Evolutionary conservation across 2,888 invertebrate species (phyloP).

Genomic region (Caenorhabditis virilis): DNA sequence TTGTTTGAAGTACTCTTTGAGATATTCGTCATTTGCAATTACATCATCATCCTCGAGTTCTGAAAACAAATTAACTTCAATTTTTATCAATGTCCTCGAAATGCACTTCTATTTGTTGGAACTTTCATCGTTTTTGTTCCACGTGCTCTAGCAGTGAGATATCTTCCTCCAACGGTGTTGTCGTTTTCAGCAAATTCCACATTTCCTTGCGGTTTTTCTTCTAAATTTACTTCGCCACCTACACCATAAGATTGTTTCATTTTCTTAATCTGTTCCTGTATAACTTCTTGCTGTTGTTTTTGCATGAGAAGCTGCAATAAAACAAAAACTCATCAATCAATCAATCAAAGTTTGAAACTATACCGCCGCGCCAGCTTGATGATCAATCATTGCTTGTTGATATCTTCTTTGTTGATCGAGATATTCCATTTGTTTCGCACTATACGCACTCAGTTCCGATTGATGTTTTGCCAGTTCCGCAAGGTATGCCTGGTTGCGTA

Average conservation of each 20-base stretch:
- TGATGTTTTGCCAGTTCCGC: slow-evolving; percentile 51
- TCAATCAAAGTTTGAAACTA: neutral
- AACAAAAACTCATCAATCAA: slow-evolving; percentile 8
- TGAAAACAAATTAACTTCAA: slow-evolving; percentile 18
- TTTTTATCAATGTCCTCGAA: slow-evolving; percentile 6
- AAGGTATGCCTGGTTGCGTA: slow-evolving; percentile 57
- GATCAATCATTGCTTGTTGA: slow-evolving; percentile 63
- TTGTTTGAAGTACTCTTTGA: slow-evolving; percentile 56
- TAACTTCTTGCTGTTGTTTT: slow-evolving; percentile 61
- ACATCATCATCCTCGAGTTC: slow-evolving; percentile 53
- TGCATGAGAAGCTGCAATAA: slow-evolving; percentile 65
- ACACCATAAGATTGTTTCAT: slow-evolving; percentile 39
- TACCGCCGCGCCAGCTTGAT: slow-evolving; percentile 63
- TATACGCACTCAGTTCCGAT: slow-evolving; percentile 53
- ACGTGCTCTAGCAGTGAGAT: slow-evolving; percentile 35
- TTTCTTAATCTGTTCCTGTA: slow-evolving; percentile 50
- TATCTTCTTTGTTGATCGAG: slow-evolving; percentile 61
- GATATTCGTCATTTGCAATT: slow-evolving; percentile 53
- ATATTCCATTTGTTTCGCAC: slow-evolving; percentile 61
- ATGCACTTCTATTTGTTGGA: slow-evolving; percentile 37
- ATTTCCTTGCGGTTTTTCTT: slow-evolving; percentile 5
- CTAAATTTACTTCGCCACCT: too few species aligned
- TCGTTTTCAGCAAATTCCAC: slow-evolving; percentile 26
- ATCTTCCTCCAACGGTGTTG: slow-evolving; percentile 43
- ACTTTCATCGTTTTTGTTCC: slow-evolving; percentile 44